Evolutionary conservation across 2,888 invertebrate species (phyloP).

Genomic region (Syritta pipiens): DNA sequence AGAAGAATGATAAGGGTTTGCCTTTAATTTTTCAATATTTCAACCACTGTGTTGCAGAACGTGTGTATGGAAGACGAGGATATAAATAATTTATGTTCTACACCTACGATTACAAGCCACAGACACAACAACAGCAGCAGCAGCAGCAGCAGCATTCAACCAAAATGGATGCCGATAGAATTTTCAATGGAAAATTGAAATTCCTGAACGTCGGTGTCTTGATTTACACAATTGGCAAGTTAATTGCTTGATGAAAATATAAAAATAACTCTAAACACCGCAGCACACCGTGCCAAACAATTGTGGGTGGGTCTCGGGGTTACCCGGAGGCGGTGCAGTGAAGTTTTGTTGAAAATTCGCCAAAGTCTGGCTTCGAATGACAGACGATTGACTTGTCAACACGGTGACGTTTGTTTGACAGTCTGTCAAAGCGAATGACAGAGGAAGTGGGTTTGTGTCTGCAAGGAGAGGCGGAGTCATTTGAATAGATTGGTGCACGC

Average conservation of each 20-base stretch:
- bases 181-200: constrained; percentile 21
- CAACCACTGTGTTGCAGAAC: too few species aligned
- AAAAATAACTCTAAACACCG: background rate
- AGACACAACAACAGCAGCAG: background rate
- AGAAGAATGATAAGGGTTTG: constrained; percentile 5
- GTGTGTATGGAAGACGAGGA: too few species aligned
- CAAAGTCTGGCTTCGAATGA: too few species aligned
- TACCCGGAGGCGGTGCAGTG: too few species aligned
- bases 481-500: too few species aligned
- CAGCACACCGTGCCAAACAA: background rate
- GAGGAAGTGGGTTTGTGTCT: background rate
- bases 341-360: too few species aligned
- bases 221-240: constrained; percentile 7
- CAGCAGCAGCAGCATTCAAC: background rate
- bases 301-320: background rate
- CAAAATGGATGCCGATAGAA: constrained; percentile 13
- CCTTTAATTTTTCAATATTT: background rate
- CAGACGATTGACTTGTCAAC: background rate
- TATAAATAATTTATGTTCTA: constrained; percentile 16
- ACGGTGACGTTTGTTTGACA: background rate
- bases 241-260: constrained; percentile 11
- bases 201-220: constrained; percentile 28
- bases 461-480: background rate
- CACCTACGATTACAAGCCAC: constrained; percentile 5
- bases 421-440: background rate